Percentiles rank a stretch among this genome's conserved stretches.
Conservation (phyloP, 2,797 vertebrate genomes). For the Pteropus rufus region DNA sequence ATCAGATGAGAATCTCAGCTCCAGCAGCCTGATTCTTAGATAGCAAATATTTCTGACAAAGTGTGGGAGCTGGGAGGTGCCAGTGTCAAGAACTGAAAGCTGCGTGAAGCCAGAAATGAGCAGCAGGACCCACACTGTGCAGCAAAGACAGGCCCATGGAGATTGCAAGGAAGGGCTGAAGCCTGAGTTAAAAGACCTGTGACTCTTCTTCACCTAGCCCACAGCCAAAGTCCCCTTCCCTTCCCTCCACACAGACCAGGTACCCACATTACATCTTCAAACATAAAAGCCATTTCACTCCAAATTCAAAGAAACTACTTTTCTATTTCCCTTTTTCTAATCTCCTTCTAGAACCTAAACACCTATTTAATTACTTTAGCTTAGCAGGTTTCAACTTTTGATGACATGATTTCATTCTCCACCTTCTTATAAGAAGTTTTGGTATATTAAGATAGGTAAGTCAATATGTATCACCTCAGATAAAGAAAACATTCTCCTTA, state of each 20-base stretch:
- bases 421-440: not conserved
- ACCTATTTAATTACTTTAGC: not conserved
- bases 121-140: not conserved
- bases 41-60: not conserved
- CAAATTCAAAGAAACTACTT: not conserved
- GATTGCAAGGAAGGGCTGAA: not conserved
- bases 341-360: not conserved
- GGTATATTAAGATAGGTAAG: not conserved
- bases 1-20: not conserved
- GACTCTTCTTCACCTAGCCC: not conserved
- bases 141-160: not conserved
- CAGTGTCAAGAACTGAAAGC: not conserved
- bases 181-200: not conserved
- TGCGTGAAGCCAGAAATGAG: not conserved
- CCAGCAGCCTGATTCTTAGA: not conserved
- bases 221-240: not conserved
- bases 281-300: not conserved
- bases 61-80: not conserved
- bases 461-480: not conserved
- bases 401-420: not conserved
- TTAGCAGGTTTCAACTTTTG: conserved; percentile 6
- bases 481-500: not conserved
- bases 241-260: not conserved
- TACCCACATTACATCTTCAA: not conserved
- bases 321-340: not conserved